phyloP scores from a whole-genome alignment of 2,797 vertebrate genomes.

The Calcarius lapponicus region DNA sequence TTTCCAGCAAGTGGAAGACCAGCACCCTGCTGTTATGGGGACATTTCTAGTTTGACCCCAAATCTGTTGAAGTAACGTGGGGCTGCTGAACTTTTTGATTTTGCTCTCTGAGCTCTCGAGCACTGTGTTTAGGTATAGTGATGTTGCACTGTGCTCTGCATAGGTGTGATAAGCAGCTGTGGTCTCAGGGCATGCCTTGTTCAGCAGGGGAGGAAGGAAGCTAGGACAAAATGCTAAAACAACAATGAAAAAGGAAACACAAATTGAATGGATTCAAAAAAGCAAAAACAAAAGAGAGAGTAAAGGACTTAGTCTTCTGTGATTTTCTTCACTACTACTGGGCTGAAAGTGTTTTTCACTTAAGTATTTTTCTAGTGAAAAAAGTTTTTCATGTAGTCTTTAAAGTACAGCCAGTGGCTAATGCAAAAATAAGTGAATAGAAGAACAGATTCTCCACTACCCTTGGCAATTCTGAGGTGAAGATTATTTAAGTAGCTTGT shows the following conservation, averaged over 20 bases:
- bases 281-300: neutral
- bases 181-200: neutral
- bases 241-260: slow-evolving; percentile 17
- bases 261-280: neutral
- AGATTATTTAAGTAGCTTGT: slow-evolving; percentile 26
- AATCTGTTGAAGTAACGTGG: neutral
- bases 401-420: neutral
- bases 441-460: neutral
- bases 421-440: neutral
- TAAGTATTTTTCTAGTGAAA: neutral
- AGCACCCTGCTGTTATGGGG: neutral
- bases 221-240: neutral
- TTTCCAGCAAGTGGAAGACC: neutral
- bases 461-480: neutral
- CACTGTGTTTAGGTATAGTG: neutral
- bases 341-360: neutral
- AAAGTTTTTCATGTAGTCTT: neutral
- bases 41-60: neutral
- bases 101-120: neutral
- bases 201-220: slow-evolving; percentile 18
- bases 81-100: neutral
- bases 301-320: neutral
- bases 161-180: slow-evolving; percentile 13
- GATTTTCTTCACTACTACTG: neutral
- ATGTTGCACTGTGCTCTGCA: neutral